phyloP scores from a whole-genome alignment of 2,888 invertebrate species.

The Rotaria sp. region DNA sequence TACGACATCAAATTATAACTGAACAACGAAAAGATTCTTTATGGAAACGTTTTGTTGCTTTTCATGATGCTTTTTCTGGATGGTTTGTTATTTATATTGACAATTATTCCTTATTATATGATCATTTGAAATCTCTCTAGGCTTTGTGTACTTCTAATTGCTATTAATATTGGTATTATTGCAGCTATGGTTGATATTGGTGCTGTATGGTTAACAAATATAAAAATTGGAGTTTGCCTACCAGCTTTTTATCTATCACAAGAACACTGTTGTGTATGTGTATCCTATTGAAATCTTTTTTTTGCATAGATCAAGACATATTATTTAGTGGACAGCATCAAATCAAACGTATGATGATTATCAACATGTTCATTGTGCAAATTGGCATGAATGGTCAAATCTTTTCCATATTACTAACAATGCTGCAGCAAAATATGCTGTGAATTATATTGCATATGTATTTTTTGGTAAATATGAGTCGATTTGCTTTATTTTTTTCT shows the following conservation, averaged over 20 bases:
- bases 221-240: slow-evolving; percentile 85
- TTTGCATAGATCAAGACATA: background rate
- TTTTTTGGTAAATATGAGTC: background rate
- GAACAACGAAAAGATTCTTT: slow-evolving; percentile 66
- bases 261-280: slow-evolving; percentile 71
- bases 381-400: slow-evolving; percentile 94
- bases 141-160: slow-evolving; percentile 90
- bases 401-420: slow-evolving; percentile 57
- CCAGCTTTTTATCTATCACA: slow-evolving; percentile 95
- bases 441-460: slow-evolving; percentile 72
- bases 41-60: slow-evolving; percentile 82
- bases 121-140: slow-evolving; percentile 65
- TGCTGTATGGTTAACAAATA: slow-evolving; percentile 83
- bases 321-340: slow-evolving; percentile 69
- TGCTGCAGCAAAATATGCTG: slow-evolving; percentile 76
- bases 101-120: slow-evolving; percentile 92
- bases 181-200: slow-evolving; percentile 90
- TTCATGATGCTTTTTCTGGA: slow-evolving; percentile 95
- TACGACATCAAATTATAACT: slow-evolving; percentile 85
- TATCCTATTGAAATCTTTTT: background rate
- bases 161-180: slow-evolving; percentile 80
- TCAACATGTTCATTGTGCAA: slow-evolving; percentile 48
- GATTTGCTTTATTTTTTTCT: slow-evolving; percentile 62
- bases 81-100: slow-evolving; percentile 79
- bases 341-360: slow-evolving; percentile 69